phyloP scores from a whole-genome alignment of 2,797 vertebrate genomes.

The Typhlichthys eigenmanni region DNA sequence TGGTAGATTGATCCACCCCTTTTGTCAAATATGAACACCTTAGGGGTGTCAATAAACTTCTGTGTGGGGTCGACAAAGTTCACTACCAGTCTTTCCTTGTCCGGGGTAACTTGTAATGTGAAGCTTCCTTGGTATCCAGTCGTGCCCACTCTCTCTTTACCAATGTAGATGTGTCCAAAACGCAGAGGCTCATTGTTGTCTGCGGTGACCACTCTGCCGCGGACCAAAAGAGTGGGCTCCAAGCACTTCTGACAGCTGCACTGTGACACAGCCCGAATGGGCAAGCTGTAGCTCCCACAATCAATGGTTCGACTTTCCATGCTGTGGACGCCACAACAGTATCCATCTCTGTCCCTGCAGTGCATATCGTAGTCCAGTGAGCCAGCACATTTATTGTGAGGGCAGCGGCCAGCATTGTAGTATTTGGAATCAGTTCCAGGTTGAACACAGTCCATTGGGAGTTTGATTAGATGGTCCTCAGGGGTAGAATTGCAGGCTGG shows the following conservation, averaged over 20 bases:
- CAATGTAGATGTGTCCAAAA: constrained; percentile 89
- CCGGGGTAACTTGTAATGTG: constrained; percentile 84
- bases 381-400: constrained; percentile 79
- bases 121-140: constrained; percentile 93
- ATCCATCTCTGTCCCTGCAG: constrained; percentile 77
- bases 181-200: constrained; percentile 87
- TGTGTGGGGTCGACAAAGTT: constrained; percentile 88
- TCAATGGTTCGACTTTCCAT: constrained; percentile 81
- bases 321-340: constrained; percentile 84
- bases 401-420: constrained; percentile 87
- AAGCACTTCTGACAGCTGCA: constrained; percentile 88
- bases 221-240: constrained; percentile 83
- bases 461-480: constrained; percentile 81
- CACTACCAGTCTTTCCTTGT: constrained; percentile 85
- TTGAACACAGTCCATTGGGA: constrained; percentile 86
- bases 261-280: constrained; percentile 82
- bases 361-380: constrained; percentile 68
- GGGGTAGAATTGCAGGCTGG: constrained; percentile 83
- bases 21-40: constrained; percentile 89
- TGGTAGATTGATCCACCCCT: constrained; percentile 89
- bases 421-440: constrained; percentile 75
- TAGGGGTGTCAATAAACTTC: constrained; percentile 85
- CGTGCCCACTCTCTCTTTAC: constrained; percentile 84
- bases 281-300: constrained; percentile 83
- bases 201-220: constrained; percentile 84